Base-by-base conservation (phyloP, 2,113 vertebrate species). In the Nicator chloris region DNA sequence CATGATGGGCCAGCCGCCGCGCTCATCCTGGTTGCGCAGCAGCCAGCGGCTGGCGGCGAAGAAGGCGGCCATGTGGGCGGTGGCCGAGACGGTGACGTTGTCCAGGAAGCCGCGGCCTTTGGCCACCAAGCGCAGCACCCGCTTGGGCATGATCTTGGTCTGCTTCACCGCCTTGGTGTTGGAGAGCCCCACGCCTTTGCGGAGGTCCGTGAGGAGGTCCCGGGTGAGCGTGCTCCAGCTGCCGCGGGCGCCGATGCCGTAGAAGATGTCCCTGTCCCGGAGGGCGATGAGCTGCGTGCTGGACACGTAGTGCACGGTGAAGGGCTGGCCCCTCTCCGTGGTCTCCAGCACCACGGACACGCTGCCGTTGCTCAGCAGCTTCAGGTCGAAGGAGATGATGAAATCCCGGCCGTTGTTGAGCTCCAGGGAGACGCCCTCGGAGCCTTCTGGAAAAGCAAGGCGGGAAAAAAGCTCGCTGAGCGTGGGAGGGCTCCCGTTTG, bases 131-230 rank as follows among this genome's bases (percentile, higher is more conserved):
- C 97, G 97, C 53, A 99, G 98, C 79, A 99, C 98, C 30, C 98
- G 98, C 57, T 98, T 98, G 82, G 99, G 99, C 99, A 99, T 98
- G 77, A 99, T 99, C 97, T 99, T 99, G 49, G 99, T 99, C 47
- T 98, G 99, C 93, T 98, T 99, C 26, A 99, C 99, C 1, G 99
- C 99, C 97, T 99, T 99, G 2, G 99, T 99, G 98, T 99, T 99
- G 24, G 99, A 99, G 92, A 99, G 98, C 3, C 99, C 99, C 3
- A 99, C 98, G 8, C 99, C 99, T 80, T 99, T 99, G 75, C 98
- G 98, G 23, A 99, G 98, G 92, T 99, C 99, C 1, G 99, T 99
- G 26, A 99, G 95, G 53, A 99, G 98, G 96, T 99, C 99, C 5
- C 99, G 98, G 51, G 99, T 99, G 66, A 99, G 95, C 0, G 99